Evolutionary conservation across 2,113 vertebrate species (phyloP).

Genomic region (Dissostichus mawsoni): DNA sequence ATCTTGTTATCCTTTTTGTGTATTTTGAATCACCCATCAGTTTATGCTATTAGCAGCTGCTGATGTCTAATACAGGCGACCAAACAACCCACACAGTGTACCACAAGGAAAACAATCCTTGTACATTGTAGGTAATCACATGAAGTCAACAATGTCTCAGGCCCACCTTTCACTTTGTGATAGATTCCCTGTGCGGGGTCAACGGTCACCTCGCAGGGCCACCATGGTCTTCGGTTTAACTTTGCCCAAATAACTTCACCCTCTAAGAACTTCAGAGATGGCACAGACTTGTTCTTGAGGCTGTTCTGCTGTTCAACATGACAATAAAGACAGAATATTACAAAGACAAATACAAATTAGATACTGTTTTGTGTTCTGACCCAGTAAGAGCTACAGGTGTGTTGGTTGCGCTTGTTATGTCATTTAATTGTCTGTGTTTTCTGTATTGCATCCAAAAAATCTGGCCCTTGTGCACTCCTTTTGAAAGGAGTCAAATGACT

Average conservation of each 20-base stretch:
- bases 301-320: constrained; percentile 80
- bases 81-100: background rate
- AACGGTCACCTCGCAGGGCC: constrained; percentile 93
- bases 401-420: background rate
- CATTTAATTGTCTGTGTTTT: no score
- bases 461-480: no score
- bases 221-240: constrained; percentile 96
- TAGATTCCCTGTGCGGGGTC: constrained; percentile 89
- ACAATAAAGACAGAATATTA: constrained; percentile 29
- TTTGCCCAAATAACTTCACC: constrained; percentile 98
- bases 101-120: background rate
- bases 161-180: constrained; percentile 95
- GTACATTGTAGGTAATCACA: background rate
- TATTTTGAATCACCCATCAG: background rate
- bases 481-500: no score
- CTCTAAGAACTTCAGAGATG: constrained; percentile 90
- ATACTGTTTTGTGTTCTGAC: background rate
- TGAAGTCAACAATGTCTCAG: constrained; percentile 4
- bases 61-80: background rate
- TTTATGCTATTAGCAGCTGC: background rate
- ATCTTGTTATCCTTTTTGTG: background rate
- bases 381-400: background rate
- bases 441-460: no score
- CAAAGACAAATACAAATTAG: background rate
- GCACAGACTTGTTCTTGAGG: constrained; percentile 86